A percentile compares a stretch with the other conserved stretches of the same genome.
Evolutionary conservation across 2,797 vertebrate species (phyloP).

Genomic region (Craterocephalus amniculus): DNA sequence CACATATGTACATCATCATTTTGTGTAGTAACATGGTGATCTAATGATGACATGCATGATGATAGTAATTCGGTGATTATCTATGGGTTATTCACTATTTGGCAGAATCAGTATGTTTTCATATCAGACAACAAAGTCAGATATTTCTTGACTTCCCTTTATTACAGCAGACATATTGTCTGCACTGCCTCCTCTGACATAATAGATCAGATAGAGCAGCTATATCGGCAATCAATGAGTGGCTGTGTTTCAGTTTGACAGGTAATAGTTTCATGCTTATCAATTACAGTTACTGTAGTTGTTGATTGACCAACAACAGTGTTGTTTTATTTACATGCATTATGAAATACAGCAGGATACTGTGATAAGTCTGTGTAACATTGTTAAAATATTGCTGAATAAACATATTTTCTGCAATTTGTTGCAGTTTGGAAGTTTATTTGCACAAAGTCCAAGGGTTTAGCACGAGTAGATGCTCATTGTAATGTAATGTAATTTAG

Average conservation of each 20-base stretch:
- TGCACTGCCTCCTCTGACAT: no score
- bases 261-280: no score
- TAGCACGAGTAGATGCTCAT: neutral
- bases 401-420: neutral
- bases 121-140: neutral
- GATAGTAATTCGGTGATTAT: neutral
- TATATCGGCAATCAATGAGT: neutral
- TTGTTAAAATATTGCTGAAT: neutral
- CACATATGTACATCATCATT: no score
- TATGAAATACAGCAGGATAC: neutral
- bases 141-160: neutral
- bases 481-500: neutral
- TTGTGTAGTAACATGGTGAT: no score
- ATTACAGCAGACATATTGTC: neutral
- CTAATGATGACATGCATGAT: neutral
- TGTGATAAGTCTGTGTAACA: neutral
- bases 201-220: no score
- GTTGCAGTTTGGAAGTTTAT: neutral
- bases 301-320: neutral
- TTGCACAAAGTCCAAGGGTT: constrained; percentile 1
- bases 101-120: neutral
- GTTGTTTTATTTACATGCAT: neutral
- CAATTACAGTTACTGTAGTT: neutral
- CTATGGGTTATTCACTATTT: neutral
- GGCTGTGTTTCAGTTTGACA: neutral